Conservation (phyloP, 1,140 invertebrate genomes). For the Drosophila pseudoobscura region DNA sequence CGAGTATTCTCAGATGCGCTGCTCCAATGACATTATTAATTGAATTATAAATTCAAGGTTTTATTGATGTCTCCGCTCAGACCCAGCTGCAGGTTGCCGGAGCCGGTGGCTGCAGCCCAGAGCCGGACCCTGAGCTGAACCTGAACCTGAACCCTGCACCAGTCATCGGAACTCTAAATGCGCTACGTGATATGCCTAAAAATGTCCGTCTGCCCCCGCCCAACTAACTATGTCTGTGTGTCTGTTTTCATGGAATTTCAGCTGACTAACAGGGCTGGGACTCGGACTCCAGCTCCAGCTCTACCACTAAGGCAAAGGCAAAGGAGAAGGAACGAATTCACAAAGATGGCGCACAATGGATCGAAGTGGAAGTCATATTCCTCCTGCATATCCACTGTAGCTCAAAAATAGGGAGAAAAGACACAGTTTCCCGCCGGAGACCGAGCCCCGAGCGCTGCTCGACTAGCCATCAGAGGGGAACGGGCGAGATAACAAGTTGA, state of each 20-base stretch:
- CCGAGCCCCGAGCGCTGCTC: slow-evolving; percentile 20
- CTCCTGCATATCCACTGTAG: slow-evolving; percentile 20
- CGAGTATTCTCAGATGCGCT: slow-evolving; percentile 14
- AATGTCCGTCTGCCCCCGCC: slow-evolving; percentile 33
- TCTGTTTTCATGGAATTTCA: slow-evolving; percentile 57
- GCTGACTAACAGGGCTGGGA: slow-evolving; percentile 60
- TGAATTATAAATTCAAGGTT: slow-evolving; percentile 83
- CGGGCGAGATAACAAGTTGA: slow-evolving; percentile 68
- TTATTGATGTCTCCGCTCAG: slow-evolving; percentile 58
- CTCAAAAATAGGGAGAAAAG: slow-evolving; percentile 17
- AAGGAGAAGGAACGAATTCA: slow-evolving; percentile 6
- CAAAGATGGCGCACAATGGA: slow-evolving; percentile 21
- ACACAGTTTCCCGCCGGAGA: slow-evolving; percentile 12
- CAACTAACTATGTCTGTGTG: slow-evolving; percentile 1
- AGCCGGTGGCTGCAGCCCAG: neutral
- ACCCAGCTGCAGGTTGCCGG: slow-evolving; percentile 27
- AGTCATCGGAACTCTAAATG: slow-evolving; percentile 6
- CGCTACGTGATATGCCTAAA: slow-evolving; percentile 66
- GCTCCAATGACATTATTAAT: slow-evolving; percentile 76
- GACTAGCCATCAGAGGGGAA: slow-evolving; percentile 64
- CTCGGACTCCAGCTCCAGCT: slow-evolving; percentile 47
- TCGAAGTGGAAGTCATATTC: too few species aligned
- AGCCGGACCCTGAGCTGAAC: neutral
- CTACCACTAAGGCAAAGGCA: slow-evolving; percentile 14
- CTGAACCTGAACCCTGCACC: neutral